These are phyloP conservation scores for Trachelipus rathkii DNA, from an alignment of 1,140 invertebrate species.

Conservation along the genomic window DNA sequence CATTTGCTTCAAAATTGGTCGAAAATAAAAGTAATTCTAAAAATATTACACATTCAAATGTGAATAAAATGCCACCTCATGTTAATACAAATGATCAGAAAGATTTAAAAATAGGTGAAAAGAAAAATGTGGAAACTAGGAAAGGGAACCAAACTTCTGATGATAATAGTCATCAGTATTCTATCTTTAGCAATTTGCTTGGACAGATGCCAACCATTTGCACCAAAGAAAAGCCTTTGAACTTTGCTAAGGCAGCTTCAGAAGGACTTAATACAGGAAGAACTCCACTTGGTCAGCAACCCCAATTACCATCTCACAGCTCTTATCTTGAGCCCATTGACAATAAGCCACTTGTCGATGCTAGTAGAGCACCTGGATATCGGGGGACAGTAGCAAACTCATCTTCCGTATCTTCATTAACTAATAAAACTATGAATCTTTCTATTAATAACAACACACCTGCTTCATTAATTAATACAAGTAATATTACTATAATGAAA, in stretches of 20 bases:
- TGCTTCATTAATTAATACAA: background rate
- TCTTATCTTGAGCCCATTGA: constrained; percentile 60
- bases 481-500: background rate
- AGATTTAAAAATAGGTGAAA: constrained; percentile 39
- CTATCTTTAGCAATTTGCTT: constrained; percentile 39
- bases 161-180: constrained; percentile 33
- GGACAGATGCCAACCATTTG: constrained; percentile 60
- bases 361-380: constrained; percentile 76
- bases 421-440: constrained; percentile 26
- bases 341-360: constrained; percentile 61
- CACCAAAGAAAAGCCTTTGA: constrained; percentile 65
- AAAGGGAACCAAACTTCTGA: constrained; percentile 23
- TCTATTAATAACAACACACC: background rate
- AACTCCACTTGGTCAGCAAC: constrained; percentile 37
- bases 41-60: constrained; percentile 47
- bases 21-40: constrained; percentile 52
- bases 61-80: constrained; percentile 48
- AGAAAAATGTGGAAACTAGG: constrained; percentile 16
- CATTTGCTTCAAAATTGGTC: constrained; percentile 61
- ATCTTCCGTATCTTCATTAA: constrained; percentile 26
- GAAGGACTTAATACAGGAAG: constrained; percentile 55
- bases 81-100: constrained; percentile 35
- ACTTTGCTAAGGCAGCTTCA: constrained; percentile 69
- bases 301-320: constrained; percentile 49
- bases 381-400: constrained; percentile 52